Evolutionary conservation across 1,140 invertebrate genomes (phyloP).

Genomic region (Drosophila lacertosa): DNA sequence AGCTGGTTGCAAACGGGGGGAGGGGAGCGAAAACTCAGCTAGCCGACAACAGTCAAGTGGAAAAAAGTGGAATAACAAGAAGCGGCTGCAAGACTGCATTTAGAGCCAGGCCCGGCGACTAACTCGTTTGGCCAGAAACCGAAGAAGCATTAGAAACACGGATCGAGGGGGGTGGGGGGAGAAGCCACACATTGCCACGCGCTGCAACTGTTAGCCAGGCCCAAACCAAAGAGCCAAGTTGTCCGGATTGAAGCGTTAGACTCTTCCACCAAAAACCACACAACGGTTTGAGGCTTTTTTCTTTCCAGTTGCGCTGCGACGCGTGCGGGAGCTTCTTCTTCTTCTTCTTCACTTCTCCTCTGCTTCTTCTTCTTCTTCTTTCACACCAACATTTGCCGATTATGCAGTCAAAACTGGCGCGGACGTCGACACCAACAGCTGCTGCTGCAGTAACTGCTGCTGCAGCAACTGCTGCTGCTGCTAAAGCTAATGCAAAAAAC

Average conservation of each 20-base stretch:
- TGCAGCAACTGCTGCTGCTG: too few relatives aligned
- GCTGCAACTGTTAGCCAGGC: background rate
- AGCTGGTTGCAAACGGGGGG: slow-evolving; percentile 30
- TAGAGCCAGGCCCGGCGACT: slow-evolving; percentile 33
- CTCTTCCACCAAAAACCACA: slow-evolving; percentile 13
- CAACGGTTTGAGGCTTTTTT: slow-evolving; percentile 41
- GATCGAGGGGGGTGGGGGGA: slow-evolving; percentile 1
- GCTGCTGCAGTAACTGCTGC: too few relatives aligned
- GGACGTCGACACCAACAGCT: slow-evolving; percentile 30
- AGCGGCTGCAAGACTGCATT: slow-evolving; percentile 46
- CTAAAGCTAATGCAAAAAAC: slow-evolving; percentile 10
- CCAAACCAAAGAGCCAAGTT: background rate
- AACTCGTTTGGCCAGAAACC: slow-evolving; percentile 76
- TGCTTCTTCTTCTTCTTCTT: slow-evolving; percentile 34
- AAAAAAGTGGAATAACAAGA: slow-evolving; percentile 82
- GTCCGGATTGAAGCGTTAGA: slow-evolving; percentile 27
- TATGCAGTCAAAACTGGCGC: slow-evolving; percentile 44
- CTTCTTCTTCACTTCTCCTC: too few relatives aligned
- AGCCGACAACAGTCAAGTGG: slow-evolving; percentile 66
- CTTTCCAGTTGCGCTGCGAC: slow-evolving; percentile 50
- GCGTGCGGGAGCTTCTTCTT: slow-evolving; percentile 53
- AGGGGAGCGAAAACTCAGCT: background rate
- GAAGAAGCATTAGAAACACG: slow-evolving; percentile 53
- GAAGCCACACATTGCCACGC: slow-evolving; percentile 27
- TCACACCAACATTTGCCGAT: slow-evolving; percentile 29